Percentiles rank a stretch among this genome's conserved stretches.
phyloP scores from a whole-genome alignment of 2,888 invertebrate genomes.

The Syrphus vitripennis region DNA sequence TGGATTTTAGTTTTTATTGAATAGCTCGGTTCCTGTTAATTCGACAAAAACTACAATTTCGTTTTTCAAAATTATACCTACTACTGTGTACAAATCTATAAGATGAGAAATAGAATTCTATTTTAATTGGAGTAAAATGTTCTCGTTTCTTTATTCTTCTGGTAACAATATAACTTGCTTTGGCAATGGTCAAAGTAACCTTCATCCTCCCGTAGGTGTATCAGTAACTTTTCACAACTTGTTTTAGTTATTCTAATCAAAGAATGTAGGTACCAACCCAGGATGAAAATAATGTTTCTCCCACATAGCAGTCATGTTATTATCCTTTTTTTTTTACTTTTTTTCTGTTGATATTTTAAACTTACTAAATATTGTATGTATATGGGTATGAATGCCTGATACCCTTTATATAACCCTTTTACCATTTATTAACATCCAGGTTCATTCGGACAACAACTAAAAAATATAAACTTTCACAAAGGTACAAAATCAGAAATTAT shows the following conservation, averaged over 20 bases:
- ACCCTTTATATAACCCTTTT: neutral
- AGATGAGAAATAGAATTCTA: neutral
- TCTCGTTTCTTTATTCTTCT: neutral
- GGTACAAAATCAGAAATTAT: constrained; percentile 66
- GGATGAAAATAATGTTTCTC: constrained; percentile 35
- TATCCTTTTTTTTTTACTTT: neutral
- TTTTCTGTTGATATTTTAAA: neutral
- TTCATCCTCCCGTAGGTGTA: neutral
- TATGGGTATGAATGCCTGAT: neutral
- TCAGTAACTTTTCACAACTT: constrained; percentile 20
- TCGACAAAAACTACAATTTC: too few species aligned
- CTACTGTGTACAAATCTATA: too few species aligned
- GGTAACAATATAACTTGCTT: neutral
- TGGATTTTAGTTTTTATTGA: too few species aligned
- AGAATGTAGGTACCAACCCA: constrained; percentile 31
- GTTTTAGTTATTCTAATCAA: constrained; percentile 59
- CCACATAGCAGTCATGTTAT: constrained; percentile 27
- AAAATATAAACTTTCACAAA: constrained; percentile 46
- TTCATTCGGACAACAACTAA: constrained; percentile 1
- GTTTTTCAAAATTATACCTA: too few species aligned
- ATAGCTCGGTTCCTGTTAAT: too few species aligned
- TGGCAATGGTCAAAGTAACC: neutral
- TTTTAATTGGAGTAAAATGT: neutral
- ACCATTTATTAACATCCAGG: neutral
- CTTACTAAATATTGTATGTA: neutral